Evolutionary conservation across 2,888 invertebrate genomes (phyloP).

Genomic region (Dinocampus coccinellae): DNA sequence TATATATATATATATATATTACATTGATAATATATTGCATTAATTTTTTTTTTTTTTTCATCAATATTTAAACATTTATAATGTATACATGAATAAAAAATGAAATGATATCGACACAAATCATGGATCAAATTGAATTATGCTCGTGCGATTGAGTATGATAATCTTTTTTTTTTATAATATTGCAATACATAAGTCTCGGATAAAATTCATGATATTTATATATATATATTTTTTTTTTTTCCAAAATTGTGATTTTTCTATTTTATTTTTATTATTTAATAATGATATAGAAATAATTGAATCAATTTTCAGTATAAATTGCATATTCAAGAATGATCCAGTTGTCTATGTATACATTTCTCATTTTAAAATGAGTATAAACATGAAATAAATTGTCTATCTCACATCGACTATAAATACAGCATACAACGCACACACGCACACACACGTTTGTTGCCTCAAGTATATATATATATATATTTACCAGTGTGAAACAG

Average conservation of each 20-base stretch:
- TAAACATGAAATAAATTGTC: neutral
- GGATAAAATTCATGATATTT: neutral
- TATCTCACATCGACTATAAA: neutral
- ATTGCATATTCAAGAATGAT: neutral
- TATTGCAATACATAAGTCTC: neutral
- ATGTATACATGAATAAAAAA: neutral
- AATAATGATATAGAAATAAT: neutral
- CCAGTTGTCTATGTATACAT: neutral
- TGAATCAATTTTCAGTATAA: neutral
- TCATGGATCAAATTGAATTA: constrained; percentile 5
- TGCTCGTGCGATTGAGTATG: neutral
- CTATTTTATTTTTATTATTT: neutral
- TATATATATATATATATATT: neutral
- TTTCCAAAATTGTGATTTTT: neutral
- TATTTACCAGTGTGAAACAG: constrained; percentile 5
- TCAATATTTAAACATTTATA: no score
- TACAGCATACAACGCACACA: no score
- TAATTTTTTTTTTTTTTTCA: neutral
- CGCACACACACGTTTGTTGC: no score
- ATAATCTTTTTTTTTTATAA: neutral
- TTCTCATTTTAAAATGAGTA: neutral
- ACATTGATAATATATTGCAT: neutral
- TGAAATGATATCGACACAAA: neutral
- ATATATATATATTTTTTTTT: neutral
- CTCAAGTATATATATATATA: neutral